Conservation (phyloP, 92 coral and sea anemone species). For the Parazoanthus darwini region DNA sequence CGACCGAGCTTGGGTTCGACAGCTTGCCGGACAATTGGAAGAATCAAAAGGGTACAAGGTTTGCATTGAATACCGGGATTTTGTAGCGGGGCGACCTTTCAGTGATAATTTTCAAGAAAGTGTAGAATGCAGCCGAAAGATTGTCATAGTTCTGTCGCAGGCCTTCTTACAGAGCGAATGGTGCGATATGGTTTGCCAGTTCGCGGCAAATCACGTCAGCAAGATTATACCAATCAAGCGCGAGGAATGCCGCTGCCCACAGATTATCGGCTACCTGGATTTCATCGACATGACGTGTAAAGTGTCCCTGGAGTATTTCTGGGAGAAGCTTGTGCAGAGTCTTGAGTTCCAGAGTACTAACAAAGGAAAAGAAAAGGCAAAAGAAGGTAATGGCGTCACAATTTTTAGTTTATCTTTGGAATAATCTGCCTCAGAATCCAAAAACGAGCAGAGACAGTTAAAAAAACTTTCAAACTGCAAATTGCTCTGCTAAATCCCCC, state of each 20-base stretch:
- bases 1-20: conserved; percentile 3
- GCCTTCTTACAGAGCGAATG: conserved; percentile 32
- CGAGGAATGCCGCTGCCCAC: conserved; percentile 25
- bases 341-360: conserved; percentile 8
- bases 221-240: conserved; percentile 32
- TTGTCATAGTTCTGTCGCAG: conserved; percentile 26
- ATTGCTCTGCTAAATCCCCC: no score
- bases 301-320: conserved; percentile 8
- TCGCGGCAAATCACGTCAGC: conserved; percentile 17
- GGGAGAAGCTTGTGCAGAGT: conserved; percentile 31
- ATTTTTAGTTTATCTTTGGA: background rate
- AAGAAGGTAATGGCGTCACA: background rate
- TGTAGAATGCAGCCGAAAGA: conserved; percentile 22
- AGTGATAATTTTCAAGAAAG: conserved; percentile 22
- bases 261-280: conserved; percentile 6
- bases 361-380: background rate
- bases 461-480: no score
- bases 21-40: conserved; percentile 1
- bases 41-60: conserved; percentile 23
- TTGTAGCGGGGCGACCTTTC: conserved; percentile 26
- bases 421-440: background rate
- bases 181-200: conserved; percentile 30
- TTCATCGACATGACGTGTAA: conserved; percentile 30
- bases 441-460: no score
- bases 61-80: conserved; percentile 29